phyloP scores from a whole-genome alignment of 2,113 vertebrate species.

The Lophius piscatorius region DNA sequence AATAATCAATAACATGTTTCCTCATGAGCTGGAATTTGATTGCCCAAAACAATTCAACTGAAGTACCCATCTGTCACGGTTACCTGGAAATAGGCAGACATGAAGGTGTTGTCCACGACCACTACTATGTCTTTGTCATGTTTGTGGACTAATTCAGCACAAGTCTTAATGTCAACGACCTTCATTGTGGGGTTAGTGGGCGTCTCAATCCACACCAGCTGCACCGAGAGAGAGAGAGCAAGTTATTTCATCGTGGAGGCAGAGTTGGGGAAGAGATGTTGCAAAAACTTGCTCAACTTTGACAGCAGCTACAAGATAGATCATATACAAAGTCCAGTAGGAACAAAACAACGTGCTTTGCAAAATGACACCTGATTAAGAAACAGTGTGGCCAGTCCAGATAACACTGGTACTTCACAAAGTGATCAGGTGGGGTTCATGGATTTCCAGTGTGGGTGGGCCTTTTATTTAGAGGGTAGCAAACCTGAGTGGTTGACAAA shows the following conservation, averaged over 20 bases:
- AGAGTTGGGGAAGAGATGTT: too few relatives aligned
- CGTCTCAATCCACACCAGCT: conserved; percentile 95
- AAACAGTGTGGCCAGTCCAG: too few relatives aligned
- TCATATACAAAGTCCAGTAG: too few relatives aligned
- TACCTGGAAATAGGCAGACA: conserved; percentile 97
- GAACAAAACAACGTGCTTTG: too few relatives aligned
- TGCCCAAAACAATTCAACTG: not conserved
- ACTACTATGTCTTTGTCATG: conserved; percentile 85
- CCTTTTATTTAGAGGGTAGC: too few relatives aligned
- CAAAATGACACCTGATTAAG: too few relatives aligned
- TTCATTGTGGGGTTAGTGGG: conserved; percentile 93
- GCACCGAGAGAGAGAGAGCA: not conserved
- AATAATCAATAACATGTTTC: conserved; percentile 31
- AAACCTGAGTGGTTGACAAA: too few relatives aligned
- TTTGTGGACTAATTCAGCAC: conserved; percentile 78
- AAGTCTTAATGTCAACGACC: conserved; percentile 88
- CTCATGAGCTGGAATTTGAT: conserved; percentile 13
- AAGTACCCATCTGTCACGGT: conserved; percentile 3
- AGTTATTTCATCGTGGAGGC: not conserved
- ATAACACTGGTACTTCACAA: too few relatives aligned
- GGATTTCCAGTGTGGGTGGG: too few relatives aligned
- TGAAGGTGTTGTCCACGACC: conserved; percentile 94
- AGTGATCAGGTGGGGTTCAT: too few relatives aligned
- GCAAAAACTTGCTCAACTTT: too few relatives aligned
- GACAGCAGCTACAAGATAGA: too few relatives aligned